These are phyloP conservation scores for Stenchaetothrips biformis DNA, from an alignment of 2,888 invertebrate genomes.

Conservation along the genomic window DNA sequence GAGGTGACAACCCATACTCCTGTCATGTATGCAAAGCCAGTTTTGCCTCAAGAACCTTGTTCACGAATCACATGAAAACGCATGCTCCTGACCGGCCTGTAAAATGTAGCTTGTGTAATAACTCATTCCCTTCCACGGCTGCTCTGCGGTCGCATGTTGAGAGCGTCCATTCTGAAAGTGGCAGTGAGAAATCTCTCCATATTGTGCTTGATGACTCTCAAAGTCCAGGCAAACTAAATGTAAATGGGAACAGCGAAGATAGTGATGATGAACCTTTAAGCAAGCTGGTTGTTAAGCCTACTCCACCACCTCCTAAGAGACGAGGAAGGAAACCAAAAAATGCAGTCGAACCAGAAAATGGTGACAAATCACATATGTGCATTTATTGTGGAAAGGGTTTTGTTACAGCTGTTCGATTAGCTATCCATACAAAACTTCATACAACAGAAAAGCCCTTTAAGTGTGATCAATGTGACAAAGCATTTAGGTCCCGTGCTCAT, in stretches of 20 bases:
- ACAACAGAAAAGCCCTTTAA: slow-evolving; percentile 1
- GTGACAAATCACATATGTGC: neutral
- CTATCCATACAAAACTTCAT: slow-evolving; percentile 3
- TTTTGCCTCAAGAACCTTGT: neutral
- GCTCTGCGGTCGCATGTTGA: slow-evolving; percentile 2
- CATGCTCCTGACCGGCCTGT: slow-evolving; percentile 2
- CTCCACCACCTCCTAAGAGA: neutral
- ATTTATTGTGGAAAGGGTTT: neutral
- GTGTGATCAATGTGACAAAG: slow-evolving; percentile 11
- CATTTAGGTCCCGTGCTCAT: slow-evolving; percentile 5
- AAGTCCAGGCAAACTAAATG: slow-evolving; percentile 12
- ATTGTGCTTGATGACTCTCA: slow-evolving; percentile 17
- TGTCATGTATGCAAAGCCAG: slow-evolving; percentile 10
- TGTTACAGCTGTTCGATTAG: neutral
- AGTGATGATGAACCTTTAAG: neutral
- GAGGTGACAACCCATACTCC: neutral
- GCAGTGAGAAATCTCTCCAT: neutral
- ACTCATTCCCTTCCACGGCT: neutral
- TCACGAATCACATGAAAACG: neutral
- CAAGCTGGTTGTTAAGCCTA: neutral
- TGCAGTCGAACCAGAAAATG: neutral
- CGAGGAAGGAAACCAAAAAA: neutral
- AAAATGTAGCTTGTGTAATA: neutral
- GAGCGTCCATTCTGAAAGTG: slow-evolving; percentile 7
- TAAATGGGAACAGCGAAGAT: neutral